A percentile compares a stretch with the other conserved stretches of the same genome.
Conservation (phyloP, 2,797 vertebrate genomes). For the Hippoglossus hippoglossus region DNA sequence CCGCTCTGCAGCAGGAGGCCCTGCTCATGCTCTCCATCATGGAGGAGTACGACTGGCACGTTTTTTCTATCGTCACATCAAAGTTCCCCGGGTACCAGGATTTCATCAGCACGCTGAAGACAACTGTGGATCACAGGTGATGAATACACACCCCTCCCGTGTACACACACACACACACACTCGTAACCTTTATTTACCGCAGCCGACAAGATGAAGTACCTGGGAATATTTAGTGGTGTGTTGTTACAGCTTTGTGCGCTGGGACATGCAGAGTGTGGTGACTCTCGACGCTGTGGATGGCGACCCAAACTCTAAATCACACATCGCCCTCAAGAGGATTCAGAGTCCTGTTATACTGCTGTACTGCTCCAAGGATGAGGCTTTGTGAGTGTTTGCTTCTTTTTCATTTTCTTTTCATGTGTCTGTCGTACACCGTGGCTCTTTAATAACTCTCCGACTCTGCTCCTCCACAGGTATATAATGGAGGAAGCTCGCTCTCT, state of each 20-base stretch:
- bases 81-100: constrained; percentile 96
- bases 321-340: constrained; percentile 97
- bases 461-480: constrained; percentile 82
- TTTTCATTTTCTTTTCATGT: not conserved
- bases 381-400: constrained; percentile 70
- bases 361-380: constrained; percentile 98
- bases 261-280: constrained; percentile 97
- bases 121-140: constrained; percentile 85
- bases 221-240: constrained; percentile 44
- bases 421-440: constrained; percentile 15
- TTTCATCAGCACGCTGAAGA: constrained; percentile 92
- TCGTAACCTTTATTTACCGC: constrained; percentile 36
- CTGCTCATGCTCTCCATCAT: constrained; percentile 96
- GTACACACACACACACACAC: not conserved
- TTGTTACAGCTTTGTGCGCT: constrained; percentile 94
- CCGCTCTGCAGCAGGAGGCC: constrained; percentile 97
- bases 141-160: constrained; percentile 4
- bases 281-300: constrained; percentile 91
- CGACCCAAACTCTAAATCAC: constrained; percentile 91
- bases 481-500: constrained; percentile 94
- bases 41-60: constrained; percentile 99
- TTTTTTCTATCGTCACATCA: constrained; percentile 97
- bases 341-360: constrained; percentile 96
- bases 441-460: constrained; percentile 21
- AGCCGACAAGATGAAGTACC: constrained; percentile 46